These are phyloP conservation scores for Machaerirhynchus nigripectus DNA, from an alignment of 2,113 vertebrate species.

Conservation along the genomic window DNA sequence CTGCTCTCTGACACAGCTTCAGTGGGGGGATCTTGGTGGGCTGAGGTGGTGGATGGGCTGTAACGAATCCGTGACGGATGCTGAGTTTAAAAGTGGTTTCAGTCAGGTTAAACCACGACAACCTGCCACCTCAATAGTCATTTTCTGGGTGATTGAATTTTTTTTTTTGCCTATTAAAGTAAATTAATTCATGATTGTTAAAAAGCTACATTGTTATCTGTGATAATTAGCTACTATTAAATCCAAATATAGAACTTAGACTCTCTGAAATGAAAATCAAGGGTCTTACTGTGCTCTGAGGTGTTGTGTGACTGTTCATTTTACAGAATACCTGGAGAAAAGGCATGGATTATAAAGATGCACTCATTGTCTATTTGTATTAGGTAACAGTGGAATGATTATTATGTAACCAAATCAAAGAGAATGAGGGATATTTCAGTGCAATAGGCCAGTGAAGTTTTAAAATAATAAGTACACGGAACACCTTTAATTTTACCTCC, in stretches of 20 bases:
- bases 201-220: background rate
- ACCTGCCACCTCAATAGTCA: background rate
- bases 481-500: background rate
- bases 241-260: background rate
- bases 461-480: background rate
- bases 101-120: background rate
- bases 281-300: background rate
- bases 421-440: background rate
- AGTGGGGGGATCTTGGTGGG: background rate
- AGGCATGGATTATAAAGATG: background rate
- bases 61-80: accelerated
- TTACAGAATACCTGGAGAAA: background rate
- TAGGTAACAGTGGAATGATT: background rate
- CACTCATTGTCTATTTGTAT: background rate
- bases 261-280: background rate
- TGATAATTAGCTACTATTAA: background rate
- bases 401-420: background rate
- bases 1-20: background rate
- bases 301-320: background rate
- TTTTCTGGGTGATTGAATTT: background rate
- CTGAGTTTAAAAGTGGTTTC: background rate
- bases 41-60: background rate
- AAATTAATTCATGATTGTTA: background rate
- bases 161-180: background rate
- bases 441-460: background rate